Evolutionary conservation across 2,113 vertebrate genomes (phyloP).

Genomic region (Anser cygnoides): DNA sequence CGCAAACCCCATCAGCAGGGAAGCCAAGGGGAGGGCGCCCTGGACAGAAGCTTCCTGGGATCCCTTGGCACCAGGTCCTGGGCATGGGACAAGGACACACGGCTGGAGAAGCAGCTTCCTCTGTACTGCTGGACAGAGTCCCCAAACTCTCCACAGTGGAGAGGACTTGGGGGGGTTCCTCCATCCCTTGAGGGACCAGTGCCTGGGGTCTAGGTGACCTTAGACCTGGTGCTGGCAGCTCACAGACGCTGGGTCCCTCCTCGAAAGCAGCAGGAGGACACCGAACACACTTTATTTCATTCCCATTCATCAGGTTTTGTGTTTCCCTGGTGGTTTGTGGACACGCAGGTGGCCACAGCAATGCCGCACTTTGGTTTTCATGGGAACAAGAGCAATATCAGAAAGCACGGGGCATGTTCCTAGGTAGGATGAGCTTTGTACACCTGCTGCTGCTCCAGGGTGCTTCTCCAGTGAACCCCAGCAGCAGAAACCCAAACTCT

Average conservation of each 20-base stretch:
- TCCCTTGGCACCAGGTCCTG: background rate
- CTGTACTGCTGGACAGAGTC: rapidly evolving
- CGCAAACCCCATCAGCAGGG: background rate
- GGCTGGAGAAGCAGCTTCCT: background rate
- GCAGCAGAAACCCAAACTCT: background rate
- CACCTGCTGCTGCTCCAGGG: background rate
- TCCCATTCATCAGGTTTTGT: background rate
- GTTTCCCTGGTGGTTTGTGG: background rate
- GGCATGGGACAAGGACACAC: background rate
- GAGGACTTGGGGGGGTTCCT: background rate
- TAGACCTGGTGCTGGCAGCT: background rate
- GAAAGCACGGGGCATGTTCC: background rate
- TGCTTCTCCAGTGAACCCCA: background rate
- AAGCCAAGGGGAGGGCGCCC: background rate
- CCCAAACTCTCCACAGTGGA: background rate
- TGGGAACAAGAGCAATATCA: background rate
- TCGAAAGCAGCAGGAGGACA: background rate
- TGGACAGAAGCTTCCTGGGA: background rate
- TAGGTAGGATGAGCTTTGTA: background rate
- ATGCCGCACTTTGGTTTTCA: rapidly evolving
- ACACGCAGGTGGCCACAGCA: background rate
- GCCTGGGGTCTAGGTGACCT: background rate
- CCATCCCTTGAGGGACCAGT: background rate
- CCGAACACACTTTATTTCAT: background rate
- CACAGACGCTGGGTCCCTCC: background rate